Evolutionary conservation across 2,888 invertebrate genomes (phyloP).

Genomic region (Suillia variegata): DNA sequence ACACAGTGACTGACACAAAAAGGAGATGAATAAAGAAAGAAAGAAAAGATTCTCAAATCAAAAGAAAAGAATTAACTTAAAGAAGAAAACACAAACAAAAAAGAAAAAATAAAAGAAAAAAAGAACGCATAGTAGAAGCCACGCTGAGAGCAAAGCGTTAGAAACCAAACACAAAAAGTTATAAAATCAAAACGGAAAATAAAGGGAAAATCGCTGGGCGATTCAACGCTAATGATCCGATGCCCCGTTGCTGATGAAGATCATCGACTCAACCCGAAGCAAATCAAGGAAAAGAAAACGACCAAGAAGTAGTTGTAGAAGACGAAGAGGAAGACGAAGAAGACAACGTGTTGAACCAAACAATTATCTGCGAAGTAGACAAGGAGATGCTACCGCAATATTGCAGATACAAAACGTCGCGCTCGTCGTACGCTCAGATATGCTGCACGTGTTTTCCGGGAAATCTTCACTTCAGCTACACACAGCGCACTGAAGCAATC

Average conservation of each 20-base stretch:
- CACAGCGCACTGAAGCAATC: too few species aligned
- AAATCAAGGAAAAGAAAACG: too few species aligned
- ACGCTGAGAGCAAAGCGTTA: conserved; percentile 2
- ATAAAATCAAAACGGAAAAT: neutral
- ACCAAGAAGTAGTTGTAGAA: too few species aligned
- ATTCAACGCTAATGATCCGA: too few species aligned
- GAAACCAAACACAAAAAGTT: neutral
- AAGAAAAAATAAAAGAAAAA: neutral
- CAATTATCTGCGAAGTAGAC: neutral
- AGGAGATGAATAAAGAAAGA: neutral
- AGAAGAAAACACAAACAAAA: neutral
- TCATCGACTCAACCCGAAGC: neutral
- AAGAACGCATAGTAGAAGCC: neutral
- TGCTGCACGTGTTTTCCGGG: neutral
- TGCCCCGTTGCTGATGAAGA: neutral
- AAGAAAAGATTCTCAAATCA: neutral
- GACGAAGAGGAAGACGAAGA: too few species aligned
- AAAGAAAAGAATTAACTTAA: conserved; percentile 1
- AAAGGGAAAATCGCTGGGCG: too few species aligned
- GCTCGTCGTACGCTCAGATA: neutral
- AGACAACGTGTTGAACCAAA: neutral
- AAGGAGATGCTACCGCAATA: conserved; percentile 1
- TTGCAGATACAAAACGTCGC: neutral
- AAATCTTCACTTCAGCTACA: neutral
- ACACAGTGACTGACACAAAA: neutral